Evolutionary conservation across 2,888 invertebrate species (phyloP), one percentile per base, ranked within the genome.

Genomic region (Watsonalla cultraria): DNA sequence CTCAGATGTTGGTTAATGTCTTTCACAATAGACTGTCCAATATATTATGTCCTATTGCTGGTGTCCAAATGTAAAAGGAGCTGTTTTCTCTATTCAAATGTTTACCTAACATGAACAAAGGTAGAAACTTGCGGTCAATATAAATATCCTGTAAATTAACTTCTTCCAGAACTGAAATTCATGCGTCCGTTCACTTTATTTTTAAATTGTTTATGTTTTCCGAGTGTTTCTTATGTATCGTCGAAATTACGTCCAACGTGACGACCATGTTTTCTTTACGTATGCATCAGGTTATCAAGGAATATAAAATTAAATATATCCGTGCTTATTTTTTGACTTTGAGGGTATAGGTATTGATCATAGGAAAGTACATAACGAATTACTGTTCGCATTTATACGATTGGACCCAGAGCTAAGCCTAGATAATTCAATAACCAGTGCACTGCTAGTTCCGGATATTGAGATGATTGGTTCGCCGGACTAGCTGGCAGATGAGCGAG

Each of bases 371-470:
- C 24, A 24, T 24, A 4, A 24, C 2, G 24, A 24, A 24, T 24
- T 24, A 24, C 24, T 24, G 24, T 42, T 5, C 42, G 8, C 42
- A 5, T 7, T 42, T 11, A 11, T 8, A 42, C 11, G 42, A 11
- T 5, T 42, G 11, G 9, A 11, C 11, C 15, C 13, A 15, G 35
- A 48, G 48, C 48, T 48, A 9, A 48, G n/a, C 8, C 8, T n/a
- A 59, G 56, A 70, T 68, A 71, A 70, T 64, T 64, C 60, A 66
- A 62, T 68, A 60, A 67, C 67, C 69, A 67, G 66, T 68, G 64
- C 68, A 68, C 62, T 68, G 65, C 69, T 72, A 74, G 69, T 72
- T 77, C 80, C 82, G 89, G 88, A 89, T 86, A 88, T 88, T 82
- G 82, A 79, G 76, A 80, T 86, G 83, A 86, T 84, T 86, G 82